phyloP scores from a whole-genome alignment of 2,113 vertebrate genomes.

The Pica pica region DNA sequence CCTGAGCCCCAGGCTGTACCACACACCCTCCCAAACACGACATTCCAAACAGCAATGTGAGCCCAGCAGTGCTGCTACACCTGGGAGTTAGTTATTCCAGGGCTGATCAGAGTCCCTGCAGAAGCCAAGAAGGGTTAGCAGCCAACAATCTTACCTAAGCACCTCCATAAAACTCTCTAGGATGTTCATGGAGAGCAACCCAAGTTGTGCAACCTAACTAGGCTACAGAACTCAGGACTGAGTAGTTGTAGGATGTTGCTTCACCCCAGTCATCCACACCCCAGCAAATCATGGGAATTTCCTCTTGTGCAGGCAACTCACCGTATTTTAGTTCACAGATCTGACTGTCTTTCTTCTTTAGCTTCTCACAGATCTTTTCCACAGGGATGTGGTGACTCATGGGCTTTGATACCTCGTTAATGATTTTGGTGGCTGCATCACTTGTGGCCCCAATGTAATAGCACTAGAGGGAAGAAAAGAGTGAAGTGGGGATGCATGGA shows the following conservation, averaged over 20 bases:
- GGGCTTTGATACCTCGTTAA: slow-evolving; percentile 93
- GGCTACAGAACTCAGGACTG: background rate
- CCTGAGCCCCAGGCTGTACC: background rate
- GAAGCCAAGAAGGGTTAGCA: background rate
- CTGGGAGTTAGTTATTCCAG: background rate
- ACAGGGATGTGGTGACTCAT: slow-evolving; percentile 90
- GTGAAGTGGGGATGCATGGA: background rate
- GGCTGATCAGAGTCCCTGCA: background rate
- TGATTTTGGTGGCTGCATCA: slow-evolving; percentile 96
- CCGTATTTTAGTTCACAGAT: slow-evolving; percentile 97
- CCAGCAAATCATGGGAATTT: background rate
- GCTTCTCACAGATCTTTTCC: slow-evolving; percentile 95
- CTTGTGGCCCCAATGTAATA: slow-evolving; percentile 95
- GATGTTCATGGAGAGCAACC: background rate
- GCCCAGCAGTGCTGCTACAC: accelerated
- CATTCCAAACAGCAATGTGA: background rate
- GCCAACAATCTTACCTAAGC: background rate
- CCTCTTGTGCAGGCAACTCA: slow-evolving; percentile 53
- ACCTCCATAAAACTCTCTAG: background rate
- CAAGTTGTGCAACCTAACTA: background rate
- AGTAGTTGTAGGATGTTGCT: background rate
- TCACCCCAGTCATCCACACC: background rate
- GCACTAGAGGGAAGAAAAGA: slow-evolving; percentile 76
- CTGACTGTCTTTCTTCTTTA: slow-evolving; percentile 96
- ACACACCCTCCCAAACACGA: accelerated